Evolutionary conservation across 2,797 vertebrate genomes (phyloP).

Genomic region (Spinibarbus caldwelli): DNA sequence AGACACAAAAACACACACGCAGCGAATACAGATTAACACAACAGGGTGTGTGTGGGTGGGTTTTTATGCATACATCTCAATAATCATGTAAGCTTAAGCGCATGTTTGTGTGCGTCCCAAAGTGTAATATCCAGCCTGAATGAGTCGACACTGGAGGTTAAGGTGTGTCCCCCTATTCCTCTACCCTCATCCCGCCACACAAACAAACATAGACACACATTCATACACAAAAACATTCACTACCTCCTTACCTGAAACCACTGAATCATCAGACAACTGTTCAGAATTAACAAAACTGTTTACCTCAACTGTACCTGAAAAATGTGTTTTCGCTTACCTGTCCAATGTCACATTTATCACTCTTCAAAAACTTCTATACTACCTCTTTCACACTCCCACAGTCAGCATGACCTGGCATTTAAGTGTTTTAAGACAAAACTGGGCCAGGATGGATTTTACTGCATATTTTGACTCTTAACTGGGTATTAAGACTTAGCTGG

Average conservation of each 20-base stretch:
- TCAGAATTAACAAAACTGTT: not conserved
- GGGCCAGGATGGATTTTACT: constrained; percentile 28
- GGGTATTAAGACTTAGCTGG: constrained; percentile 25
- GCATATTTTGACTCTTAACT: constrained; percentile 46
- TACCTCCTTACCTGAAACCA: not conserved
- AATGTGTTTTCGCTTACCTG: not conserved
- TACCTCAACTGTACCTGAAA: not conserved
- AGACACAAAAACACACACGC: constrained; percentile 26
- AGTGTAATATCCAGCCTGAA: not conserved
- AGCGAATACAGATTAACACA: constrained; percentile 1
- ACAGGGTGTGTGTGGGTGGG: not conserved
- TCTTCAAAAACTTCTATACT: constrained; percentile 47
- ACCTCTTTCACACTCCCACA: not conserved
- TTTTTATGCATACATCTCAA: constrained; percentile 7
- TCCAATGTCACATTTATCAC: not conserved
- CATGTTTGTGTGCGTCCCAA: constrained; percentile 17
- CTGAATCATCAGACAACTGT: not conserved
- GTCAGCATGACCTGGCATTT: constrained; percentile 11
- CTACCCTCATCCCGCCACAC: not conserved
- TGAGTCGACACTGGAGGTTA: constrained; percentile 7
- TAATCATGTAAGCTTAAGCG: not conserved
- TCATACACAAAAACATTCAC: not conserved
- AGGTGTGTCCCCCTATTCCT: constrained; percentile 20
- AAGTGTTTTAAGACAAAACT: constrained; percentile 27
- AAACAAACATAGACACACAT: not conserved